Percentiles rank a stretch among this genome's conserved stretches.
These are phyloP conservation scores for Dryomyza anilis DNA, from an alignment of 2,888 invertebrate genomes.

Conservation along the genomic window DNA sequence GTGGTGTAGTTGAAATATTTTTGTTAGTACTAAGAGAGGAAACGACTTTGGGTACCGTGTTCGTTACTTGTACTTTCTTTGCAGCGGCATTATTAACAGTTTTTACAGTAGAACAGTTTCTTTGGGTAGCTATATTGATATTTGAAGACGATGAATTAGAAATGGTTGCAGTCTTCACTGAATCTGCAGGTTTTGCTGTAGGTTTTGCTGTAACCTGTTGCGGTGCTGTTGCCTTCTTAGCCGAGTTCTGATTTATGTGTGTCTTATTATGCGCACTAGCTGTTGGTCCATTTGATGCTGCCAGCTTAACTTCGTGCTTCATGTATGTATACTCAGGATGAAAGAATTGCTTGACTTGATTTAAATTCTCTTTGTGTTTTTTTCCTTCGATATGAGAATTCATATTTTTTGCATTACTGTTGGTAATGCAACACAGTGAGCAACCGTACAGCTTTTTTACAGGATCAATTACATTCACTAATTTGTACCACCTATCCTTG, in stretches of 20 bases:
- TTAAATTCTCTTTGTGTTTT: conserved; percentile 46
- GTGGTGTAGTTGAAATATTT: not conserved
- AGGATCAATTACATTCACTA: conserved; percentile 35
- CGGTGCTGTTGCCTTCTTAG: not conserved
- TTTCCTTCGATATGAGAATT: conserved; percentile 49
- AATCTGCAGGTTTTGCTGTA: not conserved
- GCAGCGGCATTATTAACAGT: not conserved
- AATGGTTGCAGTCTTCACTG: not conserved
- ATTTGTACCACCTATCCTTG: conserved; percentile 36
- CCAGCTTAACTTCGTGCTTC: conserved; percentile 28
- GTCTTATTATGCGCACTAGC: not conserved
- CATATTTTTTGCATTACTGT: conserved; percentile 47
- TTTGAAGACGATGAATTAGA: not conserved
- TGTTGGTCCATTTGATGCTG: not conserved
- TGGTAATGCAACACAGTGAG: conserved; percentile 44
- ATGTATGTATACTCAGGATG: conserved; percentile 40
- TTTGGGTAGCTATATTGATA: too few relatives aligned
- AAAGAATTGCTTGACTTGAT: conserved; percentile 38
- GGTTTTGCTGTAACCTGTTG: not conserved
- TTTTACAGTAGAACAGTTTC: too few relatives aligned
- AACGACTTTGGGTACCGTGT: not conserved
- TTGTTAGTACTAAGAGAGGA: not conserved
- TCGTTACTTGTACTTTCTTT: not conserved
- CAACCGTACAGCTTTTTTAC: conserved; percentile 38
- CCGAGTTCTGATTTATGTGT: too few relatives aligned